Evolutionary conservation across 2,888 invertebrate genomes (phyloP).

Genomic region (Metallyticus violacea): DNA sequence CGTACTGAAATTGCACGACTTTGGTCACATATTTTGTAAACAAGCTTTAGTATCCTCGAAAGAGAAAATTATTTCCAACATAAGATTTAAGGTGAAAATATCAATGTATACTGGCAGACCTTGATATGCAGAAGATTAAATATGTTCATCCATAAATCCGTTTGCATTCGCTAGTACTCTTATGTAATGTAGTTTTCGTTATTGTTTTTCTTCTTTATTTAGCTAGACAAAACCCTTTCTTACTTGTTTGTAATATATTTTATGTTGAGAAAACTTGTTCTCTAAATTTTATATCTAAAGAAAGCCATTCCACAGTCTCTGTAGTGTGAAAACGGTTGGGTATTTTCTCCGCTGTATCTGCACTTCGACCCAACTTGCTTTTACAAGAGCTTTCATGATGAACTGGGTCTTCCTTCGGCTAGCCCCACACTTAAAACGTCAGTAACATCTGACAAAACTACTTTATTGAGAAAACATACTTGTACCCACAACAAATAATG

Average conservation of each 20-base stretch:
- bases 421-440: neutral
- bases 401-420: neutral
- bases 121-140: too few relatives aligned
- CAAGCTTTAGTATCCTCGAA: too few relatives aligned
- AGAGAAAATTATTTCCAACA: too few relatives aligned
- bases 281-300: neutral
- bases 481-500: neutral
- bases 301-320: neutral
- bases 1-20: too few relatives aligned
- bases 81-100: too few relatives aligned
- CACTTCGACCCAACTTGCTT: neutral
- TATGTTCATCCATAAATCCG: too few relatives aligned
- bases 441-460: neutral
- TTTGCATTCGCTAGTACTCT: too few relatives aligned
- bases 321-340: neutral
- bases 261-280: neutral
- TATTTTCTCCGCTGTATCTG: neutral
- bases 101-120: too few relatives aligned
- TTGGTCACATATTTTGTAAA: too few relatives aligned
- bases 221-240: too few relatives aligned
- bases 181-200: too few relatives aligned
- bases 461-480: neutral
- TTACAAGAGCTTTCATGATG: neutral
- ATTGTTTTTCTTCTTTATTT: too few relatives aligned
- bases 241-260: neutral